A percentile compares a stretch with the other conserved stretches of the same genome.
These are phyloP conservation scores for Tetramorium alpestre DNA, from an alignment of 1,140 invertebrate genomes.

Conservation along the genomic window DNA sequence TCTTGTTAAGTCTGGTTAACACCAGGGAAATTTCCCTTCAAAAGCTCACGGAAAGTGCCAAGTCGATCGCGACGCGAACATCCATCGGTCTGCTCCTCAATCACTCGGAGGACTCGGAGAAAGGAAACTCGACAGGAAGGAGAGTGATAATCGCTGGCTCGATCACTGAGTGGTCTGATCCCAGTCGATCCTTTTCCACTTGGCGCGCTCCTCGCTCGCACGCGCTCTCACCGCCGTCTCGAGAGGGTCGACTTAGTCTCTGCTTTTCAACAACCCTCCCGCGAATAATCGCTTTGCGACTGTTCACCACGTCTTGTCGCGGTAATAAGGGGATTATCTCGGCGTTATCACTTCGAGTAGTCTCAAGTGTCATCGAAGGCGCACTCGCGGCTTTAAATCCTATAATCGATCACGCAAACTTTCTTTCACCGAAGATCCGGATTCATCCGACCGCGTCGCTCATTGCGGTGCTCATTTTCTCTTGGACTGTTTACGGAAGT, in stretches of 20 bases:
- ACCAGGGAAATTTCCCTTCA: not conserved
- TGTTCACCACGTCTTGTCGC: not conserved
- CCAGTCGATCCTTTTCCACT: conserved; percentile 14
- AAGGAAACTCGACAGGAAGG: not conserved
- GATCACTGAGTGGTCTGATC: conserved; percentile 12
- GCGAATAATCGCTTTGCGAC: not conserved
- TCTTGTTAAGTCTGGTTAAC: not conserved
- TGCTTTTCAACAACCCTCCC: not conserved
- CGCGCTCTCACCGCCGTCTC: not conserved
- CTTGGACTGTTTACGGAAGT: conserved; percentile 29
- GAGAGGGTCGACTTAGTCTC: not conserved
- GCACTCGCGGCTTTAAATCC: not conserved
- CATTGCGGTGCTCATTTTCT: conserved; percentile 15
- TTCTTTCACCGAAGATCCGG: conserved; percentile 8
- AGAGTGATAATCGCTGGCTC: not conserved
- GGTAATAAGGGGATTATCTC: not conserved
- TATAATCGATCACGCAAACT: not conserved
- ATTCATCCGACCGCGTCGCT: conserved; percentile 3
- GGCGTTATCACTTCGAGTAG: not conserved
- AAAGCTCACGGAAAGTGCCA: not conserved
- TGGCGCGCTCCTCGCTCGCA: not conserved
- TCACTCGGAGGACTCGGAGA: not conserved
- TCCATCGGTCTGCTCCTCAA: not conserved
- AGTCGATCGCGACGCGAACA: not conserved
- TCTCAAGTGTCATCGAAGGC: conserved; percentile 7